Percentiles rank a stretch among this genome's conserved stretches.
These are phyloP conservation scores for Zaprionus africanus DNA, from an alignment of 1,140 invertebrate species.

Conservation along the genomic window DNA sequence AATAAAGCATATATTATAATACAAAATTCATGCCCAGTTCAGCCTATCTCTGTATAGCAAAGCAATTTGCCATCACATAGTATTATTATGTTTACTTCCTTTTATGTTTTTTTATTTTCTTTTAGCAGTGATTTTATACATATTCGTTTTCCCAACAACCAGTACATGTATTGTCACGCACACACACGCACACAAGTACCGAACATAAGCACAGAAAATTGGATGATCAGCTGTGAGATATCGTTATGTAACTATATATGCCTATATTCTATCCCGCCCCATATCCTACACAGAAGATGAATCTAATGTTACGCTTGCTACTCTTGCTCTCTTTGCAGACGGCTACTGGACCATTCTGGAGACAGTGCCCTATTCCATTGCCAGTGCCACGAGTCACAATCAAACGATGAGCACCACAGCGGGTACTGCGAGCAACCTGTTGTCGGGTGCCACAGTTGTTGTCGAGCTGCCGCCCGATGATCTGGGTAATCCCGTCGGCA, in stretches of 20 bases:
- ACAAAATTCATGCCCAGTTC: conserved; percentile 7
- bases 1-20: conserved; percentile 69
- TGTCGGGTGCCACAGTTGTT: conserved; percentile 76
- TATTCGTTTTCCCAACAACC: neutral
- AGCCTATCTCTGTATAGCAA: conserved; percentile 12
- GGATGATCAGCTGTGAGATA: conserved; percentile 56
- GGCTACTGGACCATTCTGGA: conserved; percentile 83
- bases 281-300: conserved; percentile 4
- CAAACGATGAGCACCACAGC: conserved; percentile 46
- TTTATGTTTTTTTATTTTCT: conserved; percentile 22
- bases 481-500: conserved; percentile 73
- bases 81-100: conserved; percentile 8
- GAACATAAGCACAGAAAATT: conserved; percentile 36
- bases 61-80: neutral
- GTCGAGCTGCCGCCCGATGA: conserved; percentile 78
- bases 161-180: conserved; percentile 24
- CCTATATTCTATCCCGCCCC: neutral
- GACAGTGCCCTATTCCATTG: conserved; percentile 78
- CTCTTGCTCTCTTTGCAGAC: conserved; percentile 58
- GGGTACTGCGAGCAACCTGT: conserved; percentile 45
- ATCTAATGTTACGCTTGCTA: conserved; percentile 18
- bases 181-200: conserved; percentile 18
- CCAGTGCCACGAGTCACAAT: conserved; percentile 36
- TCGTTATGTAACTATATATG: conserved; percentile 18
- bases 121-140: conserved; percentile 2